Conservation (phyloP, 2,888 invertebrate genomes). For the Panorpa germanica region DNA sequence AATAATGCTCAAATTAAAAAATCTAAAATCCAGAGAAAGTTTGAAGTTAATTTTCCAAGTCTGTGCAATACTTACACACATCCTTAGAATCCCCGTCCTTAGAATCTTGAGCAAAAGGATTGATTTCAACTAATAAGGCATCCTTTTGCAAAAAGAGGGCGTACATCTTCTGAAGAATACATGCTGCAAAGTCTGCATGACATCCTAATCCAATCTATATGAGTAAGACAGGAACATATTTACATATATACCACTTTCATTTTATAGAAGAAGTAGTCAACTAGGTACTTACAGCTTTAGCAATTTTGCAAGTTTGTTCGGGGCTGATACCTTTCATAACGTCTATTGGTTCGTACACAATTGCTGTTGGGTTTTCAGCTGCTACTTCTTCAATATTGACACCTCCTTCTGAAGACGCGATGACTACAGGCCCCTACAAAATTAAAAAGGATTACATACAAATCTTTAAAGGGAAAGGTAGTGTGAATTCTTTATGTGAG, state of each 20-base stretch:
- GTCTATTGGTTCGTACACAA: conserved; percentile 80
- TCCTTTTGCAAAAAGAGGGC: conserved; percentile 75
- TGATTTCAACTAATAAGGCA: conserved; percentile 80
- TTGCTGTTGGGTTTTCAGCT: conserved; percentile 78
- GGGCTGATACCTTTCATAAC: conserved; percentile 55
- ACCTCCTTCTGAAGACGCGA: conserved; percentile 90
- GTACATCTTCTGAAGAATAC: conserved; percentile 68
- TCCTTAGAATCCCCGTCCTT: conserved; percentile 17
- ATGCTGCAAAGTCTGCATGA: conserved; percentile 45
- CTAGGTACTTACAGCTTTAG: conserved; percentile 29
- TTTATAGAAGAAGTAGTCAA: conserved; percentile 16
- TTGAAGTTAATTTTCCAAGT: not conserved
- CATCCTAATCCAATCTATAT: conserved; percentile 50
- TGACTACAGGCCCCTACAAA: conserved; percentile 76
- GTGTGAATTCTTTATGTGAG: not conserved
- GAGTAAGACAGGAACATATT: not conserved
- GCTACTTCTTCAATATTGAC: conserved; percentile 95
- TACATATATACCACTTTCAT: not conserved
- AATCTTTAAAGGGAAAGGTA: conserved; percentile 1
- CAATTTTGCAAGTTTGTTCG: conserved; percentile 53
- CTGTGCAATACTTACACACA: not conserved
- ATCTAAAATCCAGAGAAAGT: conserved; percentile 4
- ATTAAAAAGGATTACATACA: conserved; percentile 6
- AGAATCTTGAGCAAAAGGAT: conserved; percentile 88
- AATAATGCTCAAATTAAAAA: too few relatives aligned